phyloP scores from a whole-genome alignment of 2,113 vertebrate species.

The Barbus barbus region DNA sequence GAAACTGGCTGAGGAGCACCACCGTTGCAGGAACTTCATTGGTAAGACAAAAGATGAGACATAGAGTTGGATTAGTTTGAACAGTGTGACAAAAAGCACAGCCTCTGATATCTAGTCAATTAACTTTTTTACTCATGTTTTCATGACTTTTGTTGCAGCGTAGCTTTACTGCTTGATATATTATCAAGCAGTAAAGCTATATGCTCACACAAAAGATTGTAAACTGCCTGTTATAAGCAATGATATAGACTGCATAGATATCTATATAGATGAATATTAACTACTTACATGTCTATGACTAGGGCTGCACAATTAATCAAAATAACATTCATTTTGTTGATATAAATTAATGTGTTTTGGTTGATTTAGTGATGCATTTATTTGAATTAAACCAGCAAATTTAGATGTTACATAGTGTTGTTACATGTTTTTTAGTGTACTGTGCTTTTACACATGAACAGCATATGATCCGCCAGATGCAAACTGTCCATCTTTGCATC shows the following conservation, averaged over 20 bases:
- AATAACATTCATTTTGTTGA: not conserved
- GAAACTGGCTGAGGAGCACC: constrained; percentile 89
- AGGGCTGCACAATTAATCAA: not conserved
- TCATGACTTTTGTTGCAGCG: not conserved
- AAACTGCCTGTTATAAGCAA: not conserved
- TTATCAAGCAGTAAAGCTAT: too few species aligned
- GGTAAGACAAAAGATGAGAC: constrained; percentile 70
- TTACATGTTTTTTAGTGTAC: too few species aligned
- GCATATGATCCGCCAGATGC: too few species aligned
- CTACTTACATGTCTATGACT: not conserved
- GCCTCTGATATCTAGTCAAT: not conserved
- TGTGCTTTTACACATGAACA: too few species aligned
- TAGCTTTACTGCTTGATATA: constrained; percentile 10
- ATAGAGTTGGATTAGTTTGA: not conserved
- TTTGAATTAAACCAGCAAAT: too few species aligned
- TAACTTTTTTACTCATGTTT: too few species aligned
- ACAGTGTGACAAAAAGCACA: not conserved
- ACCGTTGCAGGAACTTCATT: constrained; percentile 92
- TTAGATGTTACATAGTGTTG: too few species aligned
- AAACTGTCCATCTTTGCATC: too few species aligned
- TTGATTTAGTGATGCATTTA: too few species aligned
- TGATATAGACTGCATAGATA: not conserved
- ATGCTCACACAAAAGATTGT: not conserved
- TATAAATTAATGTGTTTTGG: not conserved
- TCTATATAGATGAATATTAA: not conserved